Evolutionary conservation across 2,113 vertebrate genomes (phyloP).

Genomic region (Muscicapa adusta): DNA sequence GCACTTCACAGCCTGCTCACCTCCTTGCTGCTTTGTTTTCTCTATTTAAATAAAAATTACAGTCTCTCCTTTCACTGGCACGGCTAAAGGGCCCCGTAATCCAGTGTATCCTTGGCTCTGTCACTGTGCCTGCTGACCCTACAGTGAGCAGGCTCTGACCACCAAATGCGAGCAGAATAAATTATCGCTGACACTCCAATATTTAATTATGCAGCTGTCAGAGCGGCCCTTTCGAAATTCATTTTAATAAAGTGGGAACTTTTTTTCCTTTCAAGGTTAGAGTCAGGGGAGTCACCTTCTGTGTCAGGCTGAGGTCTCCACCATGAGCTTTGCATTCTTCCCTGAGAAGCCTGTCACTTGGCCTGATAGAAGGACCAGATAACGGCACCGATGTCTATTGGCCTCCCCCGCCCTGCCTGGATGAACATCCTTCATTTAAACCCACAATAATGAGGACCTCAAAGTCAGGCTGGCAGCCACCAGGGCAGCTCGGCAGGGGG

Average conservation of each 20-base stretch:
- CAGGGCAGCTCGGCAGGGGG: constrained; percentile 72
- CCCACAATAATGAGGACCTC: constrained; percentile 83
- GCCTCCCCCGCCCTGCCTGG: constrained; percentile 73
- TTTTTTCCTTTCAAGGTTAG: constrained; percentile 94
- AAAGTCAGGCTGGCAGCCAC: constrained; percentile 80
- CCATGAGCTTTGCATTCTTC: constrained; percentile 76
- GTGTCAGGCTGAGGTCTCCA: constrained; percentile 88
- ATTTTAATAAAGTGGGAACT: constrained; percentile 99
- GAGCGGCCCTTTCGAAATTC: constrained; percentile 95
- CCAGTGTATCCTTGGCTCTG: constrained; percentile 76
- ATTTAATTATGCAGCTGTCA: constrained; percentile 99
- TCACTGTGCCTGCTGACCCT: constrained; percentile 79
- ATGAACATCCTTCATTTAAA: constrained; percentile 84
- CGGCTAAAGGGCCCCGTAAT: constrained; percentile 57
- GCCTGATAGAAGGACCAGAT: constrained; percentile 84
- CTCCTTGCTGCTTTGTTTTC: not conserved
- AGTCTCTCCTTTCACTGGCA: not conserved
- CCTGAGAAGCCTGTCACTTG: constrained; percentile 81
- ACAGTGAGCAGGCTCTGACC: constrained; percentile 84
- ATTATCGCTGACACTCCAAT: constrained; percentile 98
- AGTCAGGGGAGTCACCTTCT: constrained; percentile 93
- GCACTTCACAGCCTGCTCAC: not conserved
- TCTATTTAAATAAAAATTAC: constrained; percentile 27
- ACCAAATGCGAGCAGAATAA: constrained; percentile 93
- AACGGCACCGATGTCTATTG: constrained; percentile 69